Evolutionary conservation across 2,888 invertebrate species (phyloP), one percentile per base, ranked within the genome.

Genomic region (Vesta saturnalis): DNA sequence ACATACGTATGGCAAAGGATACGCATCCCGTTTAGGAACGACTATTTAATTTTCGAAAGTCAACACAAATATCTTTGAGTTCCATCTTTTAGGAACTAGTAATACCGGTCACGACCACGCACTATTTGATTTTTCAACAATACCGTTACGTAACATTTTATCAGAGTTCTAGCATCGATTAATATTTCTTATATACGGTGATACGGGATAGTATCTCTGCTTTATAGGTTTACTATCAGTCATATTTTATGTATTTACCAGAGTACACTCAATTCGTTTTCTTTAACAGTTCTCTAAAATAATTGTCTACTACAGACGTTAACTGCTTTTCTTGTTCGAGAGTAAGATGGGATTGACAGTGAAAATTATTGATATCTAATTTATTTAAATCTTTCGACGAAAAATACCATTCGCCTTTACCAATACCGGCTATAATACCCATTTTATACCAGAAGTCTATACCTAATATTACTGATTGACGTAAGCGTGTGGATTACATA

Each of bases 361-460:
- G 8, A 1, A 16, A 6, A 14, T 15, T 15, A 10, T 15, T 15
- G 19, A n/a, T 49, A 5, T 15, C 18, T 3, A 3, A 3, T 14
- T 4, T 18, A 19, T 49, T 15, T 49, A n/a, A 8, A 8, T 46
- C 15, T 5, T 46, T 14, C 12, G 10, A n/a, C 15, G 46, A 8
- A n/a, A 46, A 46, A 46, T 46, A 49, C 49, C 49, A 49, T 15
- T 49, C 49, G 6, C 49, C 49, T 16, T 19, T 49, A 49, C 16
- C 2, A 14, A 49, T 49, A 10, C 2, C 16, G 5, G 49, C 15
- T 18, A 54, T 14, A 6, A 16, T 15, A 15, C 49, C 49, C 49
- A 49, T 68, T 15, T 22, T 49, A 4, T 5, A 1, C 64, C 64
- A 68, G 19, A 64, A 68, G 15, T 64, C 56, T 8, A 47, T 57